phyloP scores from a whole-genome alignment of 2,888 invertebrate genomes.

The Epistrophe eligans region DNA sequence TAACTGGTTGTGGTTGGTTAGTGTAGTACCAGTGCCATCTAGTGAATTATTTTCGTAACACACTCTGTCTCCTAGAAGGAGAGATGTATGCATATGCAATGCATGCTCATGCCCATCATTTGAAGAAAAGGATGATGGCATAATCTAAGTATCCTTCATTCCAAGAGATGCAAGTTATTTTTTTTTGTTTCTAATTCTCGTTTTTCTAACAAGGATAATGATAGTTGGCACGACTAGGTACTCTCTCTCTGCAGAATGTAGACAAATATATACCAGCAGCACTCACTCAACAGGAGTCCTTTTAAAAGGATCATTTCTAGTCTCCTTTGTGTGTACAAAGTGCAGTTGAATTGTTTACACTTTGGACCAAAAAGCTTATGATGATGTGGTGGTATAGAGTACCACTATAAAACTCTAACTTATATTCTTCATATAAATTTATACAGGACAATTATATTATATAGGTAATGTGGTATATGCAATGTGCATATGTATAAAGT shows the following conservation, averaged over 20 bases:
- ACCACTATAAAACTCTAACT: slow-evolving; percentile 16
- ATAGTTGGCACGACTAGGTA: slow-evolving; percentile 30
- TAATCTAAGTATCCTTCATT: slow-evolving; percentile 43
- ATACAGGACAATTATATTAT: background rate
- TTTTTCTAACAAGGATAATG: slow-evolving; percentile 55
- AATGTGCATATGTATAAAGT: slow-evolving; percentile 5
- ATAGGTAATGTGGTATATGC: background rate
- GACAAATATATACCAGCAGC: too few relatives aligned
- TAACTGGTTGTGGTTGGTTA: background rate
- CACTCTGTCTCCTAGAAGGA: background rate
- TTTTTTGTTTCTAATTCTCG: background rate
- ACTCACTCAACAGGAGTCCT: slow-evolving; percentile 50
- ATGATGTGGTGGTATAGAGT: slow-evolving; percentile 18
- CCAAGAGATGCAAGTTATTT: background rate
- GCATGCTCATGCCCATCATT: slow-evolving; percentile 42
- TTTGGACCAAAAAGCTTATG: slow-evolving; percentile 33
- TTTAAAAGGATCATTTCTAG: slow-evolving; percentile 52
- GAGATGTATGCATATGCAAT: background rate
- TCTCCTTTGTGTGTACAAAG: slow-evolving; percentile 38
- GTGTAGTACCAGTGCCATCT: slow-evolving; percentile 7
- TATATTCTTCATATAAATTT: background rate
- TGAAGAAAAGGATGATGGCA: slow-evolving; percentile 29
- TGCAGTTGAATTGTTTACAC: slow-evolving; percentile 44
- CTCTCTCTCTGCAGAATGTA: background rate
- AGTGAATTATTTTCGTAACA: slow-evolving; percentile 25